Conservation (phyloP, 1,140 invertebrate genomes). For the Rhagoletis zephyria region DNA sequence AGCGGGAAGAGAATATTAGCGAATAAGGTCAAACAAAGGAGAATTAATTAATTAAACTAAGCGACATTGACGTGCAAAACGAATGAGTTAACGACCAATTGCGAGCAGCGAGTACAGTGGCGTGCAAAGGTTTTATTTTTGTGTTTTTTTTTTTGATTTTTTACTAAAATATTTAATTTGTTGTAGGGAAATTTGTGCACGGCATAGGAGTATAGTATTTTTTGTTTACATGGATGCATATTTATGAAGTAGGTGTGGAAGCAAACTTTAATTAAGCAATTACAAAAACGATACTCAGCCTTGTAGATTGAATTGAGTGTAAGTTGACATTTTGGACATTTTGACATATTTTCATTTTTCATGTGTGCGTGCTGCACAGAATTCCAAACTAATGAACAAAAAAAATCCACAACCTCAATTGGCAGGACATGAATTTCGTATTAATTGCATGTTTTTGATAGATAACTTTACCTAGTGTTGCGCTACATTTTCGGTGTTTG, state of each 20-base stretch:
- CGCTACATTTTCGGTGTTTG: neutral
- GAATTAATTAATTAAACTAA: neutral
- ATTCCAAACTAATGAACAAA: neutral
- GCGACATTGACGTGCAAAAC: conserved; percentile 52
- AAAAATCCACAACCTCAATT: conserved; percentile 30
- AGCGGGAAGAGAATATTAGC: neutral
- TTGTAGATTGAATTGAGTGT: neutral
- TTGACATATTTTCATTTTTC: neutral
- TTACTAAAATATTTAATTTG: neutral
- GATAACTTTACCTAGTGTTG: conserved; percentile 41
- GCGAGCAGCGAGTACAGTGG: conserved; percentile 20
- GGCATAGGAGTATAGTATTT: neutral
- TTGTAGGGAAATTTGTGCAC: conserved; percentile 14
- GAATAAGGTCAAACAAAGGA: neutral
- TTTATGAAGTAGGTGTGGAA: neutral
- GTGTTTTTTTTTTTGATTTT: neutral
- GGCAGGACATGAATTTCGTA: neutral
- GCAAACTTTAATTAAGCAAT: conserved; percentile 14
- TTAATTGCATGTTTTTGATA: neutral
- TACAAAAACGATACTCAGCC: neutral
- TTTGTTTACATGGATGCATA: neutral
- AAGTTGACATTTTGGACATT: neutral
- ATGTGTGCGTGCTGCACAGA: neutral
- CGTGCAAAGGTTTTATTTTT: conserved; percentile 1
- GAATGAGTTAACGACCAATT: conserved; percentile 28